phyloP scores from a whole-genome alignment of 2,113 vertebrate genomes.

The Otus sunia region DNA sequence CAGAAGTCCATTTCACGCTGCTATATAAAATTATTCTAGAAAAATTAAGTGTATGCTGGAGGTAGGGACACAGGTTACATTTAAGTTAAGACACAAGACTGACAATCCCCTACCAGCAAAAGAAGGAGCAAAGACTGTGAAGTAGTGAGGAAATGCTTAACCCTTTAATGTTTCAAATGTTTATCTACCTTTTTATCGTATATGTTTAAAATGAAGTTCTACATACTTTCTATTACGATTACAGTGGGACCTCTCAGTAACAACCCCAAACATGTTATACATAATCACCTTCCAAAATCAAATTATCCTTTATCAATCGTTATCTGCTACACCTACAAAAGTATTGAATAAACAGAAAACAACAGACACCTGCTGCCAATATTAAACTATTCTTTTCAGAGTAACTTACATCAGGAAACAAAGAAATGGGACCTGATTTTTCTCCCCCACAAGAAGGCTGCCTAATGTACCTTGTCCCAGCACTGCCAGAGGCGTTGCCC shows the following conservation, averaged over 20 bases:
- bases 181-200: background rate
- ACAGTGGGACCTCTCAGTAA: background rate
- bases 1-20: background rate
- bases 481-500: background rate
- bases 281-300: background rate
- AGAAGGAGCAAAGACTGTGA: background rate
- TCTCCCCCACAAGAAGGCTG: background rate
- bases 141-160: background rate
- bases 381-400: background rate
- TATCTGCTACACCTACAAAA: background rate
- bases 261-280: fast-evolving
- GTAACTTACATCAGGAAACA: background rate
- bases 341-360: background rate
- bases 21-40: background rate
- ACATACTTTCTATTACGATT: background rate
- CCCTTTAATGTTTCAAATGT: background rate
- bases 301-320: background rate
- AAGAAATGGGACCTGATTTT: background rate
- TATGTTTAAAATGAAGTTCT: background rate
- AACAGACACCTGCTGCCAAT: background rate
- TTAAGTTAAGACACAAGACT: background rate
- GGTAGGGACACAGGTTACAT: background rate
- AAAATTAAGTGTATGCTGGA: background rate
- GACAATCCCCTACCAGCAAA: background rate
- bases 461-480: background rate